Conservation (phyloP, 2,888 invertebrate species). For the Chymomyza fuscimana region DNA sequence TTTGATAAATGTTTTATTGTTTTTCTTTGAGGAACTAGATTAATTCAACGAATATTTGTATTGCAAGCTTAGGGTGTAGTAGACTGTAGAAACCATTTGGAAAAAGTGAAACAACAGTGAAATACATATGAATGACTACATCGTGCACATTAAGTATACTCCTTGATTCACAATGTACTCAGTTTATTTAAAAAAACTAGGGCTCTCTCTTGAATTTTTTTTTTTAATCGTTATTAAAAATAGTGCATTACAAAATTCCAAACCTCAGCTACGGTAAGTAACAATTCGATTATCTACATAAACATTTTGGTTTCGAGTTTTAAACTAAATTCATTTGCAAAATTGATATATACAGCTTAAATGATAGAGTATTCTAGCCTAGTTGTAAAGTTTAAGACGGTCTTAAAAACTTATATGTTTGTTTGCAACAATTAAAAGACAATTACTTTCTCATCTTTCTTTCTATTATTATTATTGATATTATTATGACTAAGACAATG, state of each 20-base stretch:
- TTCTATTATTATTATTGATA: conserved; percentile 75
- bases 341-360: too few relatives aligned
- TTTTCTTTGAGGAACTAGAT: too few relatives aligned
- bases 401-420: conserved; percentile 16
- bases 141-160: neutral
- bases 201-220: neutral
- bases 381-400: conserved; percentile 42
- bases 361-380: neutral
- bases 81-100: neutral
- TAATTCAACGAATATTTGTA: neutral
- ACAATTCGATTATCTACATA: neutral
- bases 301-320: neutral
- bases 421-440: conserved; percentile 76
- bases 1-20: neutral
- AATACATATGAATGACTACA: neutral
- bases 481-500: conserved; percentile 77
- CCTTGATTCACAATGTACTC: neutral
- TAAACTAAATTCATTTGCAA: neutral
- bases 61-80: neutral
- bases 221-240: neutral
- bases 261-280: neutral
- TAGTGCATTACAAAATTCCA: neutral
- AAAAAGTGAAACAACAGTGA: neutral
- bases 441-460: conserved; percentile 80
- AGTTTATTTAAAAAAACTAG: neutral